Conservation (phyloP, 2,113 vertebrate genomes). For the Hucho hucho region DNA sequence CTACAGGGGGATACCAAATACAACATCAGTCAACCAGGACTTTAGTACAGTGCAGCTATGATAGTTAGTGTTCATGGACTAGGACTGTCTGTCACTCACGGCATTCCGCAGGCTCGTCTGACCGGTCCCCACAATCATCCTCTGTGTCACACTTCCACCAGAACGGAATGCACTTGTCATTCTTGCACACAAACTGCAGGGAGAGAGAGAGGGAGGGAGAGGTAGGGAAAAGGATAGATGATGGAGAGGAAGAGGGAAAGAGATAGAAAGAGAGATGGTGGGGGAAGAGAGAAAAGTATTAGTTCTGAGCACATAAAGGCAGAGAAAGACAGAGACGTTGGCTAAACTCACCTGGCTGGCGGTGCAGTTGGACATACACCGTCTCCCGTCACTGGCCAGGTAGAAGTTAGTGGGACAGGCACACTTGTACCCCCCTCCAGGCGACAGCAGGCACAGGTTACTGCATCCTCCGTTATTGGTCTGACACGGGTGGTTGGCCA, state of each 20-base stretch:
- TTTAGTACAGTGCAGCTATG: no score
- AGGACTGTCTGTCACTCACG: constrained; percentile 77
- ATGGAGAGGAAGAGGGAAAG: not conserved
- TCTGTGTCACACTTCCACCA: constrained; percentile 99
- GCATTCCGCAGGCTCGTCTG: constrained; percentile 91
- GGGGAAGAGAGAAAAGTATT: not conserved
- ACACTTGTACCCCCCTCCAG: constrained; percentile 86
- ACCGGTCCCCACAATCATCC: constrained; percentile 95
- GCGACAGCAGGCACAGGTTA: constrained; percentile 93
- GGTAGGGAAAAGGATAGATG: not conserved
- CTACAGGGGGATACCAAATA: constrained; percentile 54
- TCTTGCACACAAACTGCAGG: constrained; percentile 94
- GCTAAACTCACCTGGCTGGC: constrained; percentile 87
- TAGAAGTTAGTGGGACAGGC: constrained; percentile 98
- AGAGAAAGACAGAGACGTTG: not conserved
- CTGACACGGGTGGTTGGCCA: constrained; percentile 90
- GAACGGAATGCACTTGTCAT: constrained; percentile 99
- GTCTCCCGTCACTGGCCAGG: constrained; percentile 85
- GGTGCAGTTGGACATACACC: constrained; percentile 96
- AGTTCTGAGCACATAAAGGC: not conserved
- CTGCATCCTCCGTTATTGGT: constrained; percentile 90
- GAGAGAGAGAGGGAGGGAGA: constrained; percentile 5
- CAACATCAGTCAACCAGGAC: not conserved
- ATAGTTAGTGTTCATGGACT: no score
- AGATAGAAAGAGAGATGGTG: not conserved